Evolutionary conservation across 2,888 invertebrate species (phyloP).

Genomic region (Vannuccia rotundouncinata): DNA sequence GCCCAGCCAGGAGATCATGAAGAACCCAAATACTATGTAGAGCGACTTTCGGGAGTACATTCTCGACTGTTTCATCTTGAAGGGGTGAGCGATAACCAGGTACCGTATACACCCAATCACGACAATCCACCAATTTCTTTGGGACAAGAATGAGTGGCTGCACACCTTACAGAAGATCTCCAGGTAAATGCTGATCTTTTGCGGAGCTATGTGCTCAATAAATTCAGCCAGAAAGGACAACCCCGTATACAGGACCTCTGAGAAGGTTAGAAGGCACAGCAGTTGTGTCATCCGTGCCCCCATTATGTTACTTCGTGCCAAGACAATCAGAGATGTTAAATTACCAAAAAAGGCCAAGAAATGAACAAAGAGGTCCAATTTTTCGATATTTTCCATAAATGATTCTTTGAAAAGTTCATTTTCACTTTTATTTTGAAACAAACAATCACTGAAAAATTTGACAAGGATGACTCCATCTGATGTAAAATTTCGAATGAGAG

Average conservation of each 20-base stretch:
- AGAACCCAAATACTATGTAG: background rate
- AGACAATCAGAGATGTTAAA: background rate
- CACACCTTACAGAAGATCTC: conserved; percentile 8
- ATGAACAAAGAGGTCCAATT: background rate
- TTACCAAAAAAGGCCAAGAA: conserved; percentile 12
- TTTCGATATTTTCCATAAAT: background rate
- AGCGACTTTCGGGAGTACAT: background rate
- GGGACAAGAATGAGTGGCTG: conserved; percentile 13
- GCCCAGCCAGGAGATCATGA: background rate
- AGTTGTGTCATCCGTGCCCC: background rate
- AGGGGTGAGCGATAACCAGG: background rate
- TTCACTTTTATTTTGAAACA: too few relatives aligned
- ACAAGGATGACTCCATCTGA: too few relatives aligned
- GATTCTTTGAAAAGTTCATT: background rate
- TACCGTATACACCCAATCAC: conserved; percentile 21
- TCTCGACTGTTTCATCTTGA: background rate
- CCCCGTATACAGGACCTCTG: background rate
- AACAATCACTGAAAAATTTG: too few relatives aligned
- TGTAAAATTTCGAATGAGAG: too few relatives aligned
- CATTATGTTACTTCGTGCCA: background rate
- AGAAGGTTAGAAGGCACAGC: background rate
- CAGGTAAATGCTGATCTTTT: background rate
- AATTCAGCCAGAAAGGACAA: background rate
- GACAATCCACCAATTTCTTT: conserved; percentile 30
- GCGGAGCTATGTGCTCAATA: background rate